Evolutionary conservation across 2,888 invertebrate genomes (phyloP), one percentile per base, ranked within the genome.

Genomic region (Luffia ferchaultella): DNA sequence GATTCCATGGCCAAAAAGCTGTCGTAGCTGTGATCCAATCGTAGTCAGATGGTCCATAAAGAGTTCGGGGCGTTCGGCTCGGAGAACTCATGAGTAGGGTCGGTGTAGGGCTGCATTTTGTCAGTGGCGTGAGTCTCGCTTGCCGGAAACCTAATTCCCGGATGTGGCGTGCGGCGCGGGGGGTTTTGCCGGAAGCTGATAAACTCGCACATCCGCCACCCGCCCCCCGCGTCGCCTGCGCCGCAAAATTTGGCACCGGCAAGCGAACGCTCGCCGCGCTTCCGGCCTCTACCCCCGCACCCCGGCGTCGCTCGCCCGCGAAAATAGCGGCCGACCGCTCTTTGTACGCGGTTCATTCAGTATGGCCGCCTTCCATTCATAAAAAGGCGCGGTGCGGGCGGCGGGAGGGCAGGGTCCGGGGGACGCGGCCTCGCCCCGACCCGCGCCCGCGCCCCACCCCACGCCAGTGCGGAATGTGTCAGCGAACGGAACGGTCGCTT

Each of bases 291-390:
- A 76, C 76, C 76, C 74, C 73, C 70, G 68, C 65, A 73, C 73
- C 70, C 75, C 67, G 66, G 61, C 73, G 68, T 66, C 75, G 71
- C 65, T 72, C 71, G 74, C 76, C 73, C 78, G 82, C 80, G 71
- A 76, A 79, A 80, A 80, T 82, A 82, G 82, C 80, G 79, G 76
- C 82, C 78, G 78, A 79, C 80, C 77, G 82, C 82, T 80, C 80
- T 69, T 83, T 84, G 84, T 84, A 84, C 84, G 84, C 86, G 86
- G 85, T 87, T 88, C 88, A 88, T 88, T 88, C 88, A 88, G 87
- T 82, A 88, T 88, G 88, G 87, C 88, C 86, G 87, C 87, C 87
- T 86, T 85, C 87, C 88, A 88, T 88, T 88, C 88, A 88, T 88
- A 88, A 88, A 88, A 88, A 88, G 86, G 86, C 85, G 78, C 75